These are phyloP conservation scores for Rhincodon typus DNA, from an alignment of 2,797 vertebrate species.

Conservation along the genomic window DNA sequence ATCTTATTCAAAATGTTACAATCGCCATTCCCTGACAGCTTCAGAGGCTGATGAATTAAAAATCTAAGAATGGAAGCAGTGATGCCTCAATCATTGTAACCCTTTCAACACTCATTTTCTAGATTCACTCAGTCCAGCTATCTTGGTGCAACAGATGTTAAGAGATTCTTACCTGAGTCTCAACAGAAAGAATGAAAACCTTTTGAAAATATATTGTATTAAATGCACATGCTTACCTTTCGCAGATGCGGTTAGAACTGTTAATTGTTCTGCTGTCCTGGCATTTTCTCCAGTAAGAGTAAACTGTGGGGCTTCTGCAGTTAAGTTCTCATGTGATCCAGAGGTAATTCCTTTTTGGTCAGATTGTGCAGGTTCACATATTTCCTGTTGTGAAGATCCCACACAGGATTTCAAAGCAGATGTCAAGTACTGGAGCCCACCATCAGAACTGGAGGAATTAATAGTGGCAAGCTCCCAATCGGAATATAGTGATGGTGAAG, in stretches of 20 bases:
- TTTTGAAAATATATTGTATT: not conserved
- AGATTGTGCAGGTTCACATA: constrained; percentile 42
- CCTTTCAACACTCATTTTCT: not conserved
- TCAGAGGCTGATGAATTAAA: not conserved
- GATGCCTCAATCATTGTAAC: not conserved
- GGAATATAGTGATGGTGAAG: constrained; percentile 61
- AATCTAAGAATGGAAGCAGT: not conserved
- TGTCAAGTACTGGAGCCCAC: constrained; percentile 53
- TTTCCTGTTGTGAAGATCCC: constrained; percentile 41
- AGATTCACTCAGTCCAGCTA: not conserved
- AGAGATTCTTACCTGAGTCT: not conserved
- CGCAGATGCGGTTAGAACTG: constrained; percentile 43
- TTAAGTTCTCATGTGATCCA: constrained; percentile 47
- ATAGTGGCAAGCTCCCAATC: constrained; percentile 61
- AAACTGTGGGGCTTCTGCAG: constrained; percentile 44
- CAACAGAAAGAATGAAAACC: no score
- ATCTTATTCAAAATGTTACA: not conserved
- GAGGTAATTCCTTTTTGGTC: constrained; percentile 34
- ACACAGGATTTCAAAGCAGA: constrained; percentile 63
- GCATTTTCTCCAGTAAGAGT: constrained; percentile 43
- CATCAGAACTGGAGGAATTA: constrained; percentile 51
- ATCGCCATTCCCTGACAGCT: not conserved
- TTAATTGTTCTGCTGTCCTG: constrained; percentile 45
- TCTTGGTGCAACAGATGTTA: not conserved
- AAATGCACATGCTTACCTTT: constrained; percentile 55